These are phyloP conservation scores for Coleophora flavipennella DNA, from an alignment of 2,888 invertebrate species.

Conservation along the genomic window DNA sequence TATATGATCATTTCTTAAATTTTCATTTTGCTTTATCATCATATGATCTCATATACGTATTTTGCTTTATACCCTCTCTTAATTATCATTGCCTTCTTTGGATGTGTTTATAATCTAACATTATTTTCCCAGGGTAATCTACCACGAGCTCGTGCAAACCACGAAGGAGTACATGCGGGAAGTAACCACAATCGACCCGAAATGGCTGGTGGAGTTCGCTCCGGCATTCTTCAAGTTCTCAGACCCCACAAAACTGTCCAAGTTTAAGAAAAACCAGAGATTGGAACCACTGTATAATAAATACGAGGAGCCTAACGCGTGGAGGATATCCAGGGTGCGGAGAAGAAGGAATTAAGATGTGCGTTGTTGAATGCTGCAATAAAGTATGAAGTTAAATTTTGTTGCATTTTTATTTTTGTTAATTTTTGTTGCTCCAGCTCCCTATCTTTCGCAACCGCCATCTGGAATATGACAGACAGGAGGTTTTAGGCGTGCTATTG, in stretches of 20 bases:
- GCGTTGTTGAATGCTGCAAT: background rate
- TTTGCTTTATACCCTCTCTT: too few species aligned
- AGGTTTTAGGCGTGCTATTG: too few species aligned
- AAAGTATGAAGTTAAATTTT: background rate
- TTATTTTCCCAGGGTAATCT: slow-evolving; percentile 83
- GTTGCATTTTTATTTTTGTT: too few species aligned
- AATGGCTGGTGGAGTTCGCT: slow-evolving; percentile 99
- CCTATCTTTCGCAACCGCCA: too few species aligned
- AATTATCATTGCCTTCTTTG: too few species aligned
- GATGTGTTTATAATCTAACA: background rate
- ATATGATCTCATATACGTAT: too few species aligned
- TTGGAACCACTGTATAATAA: slow-evolving; percentile 98
- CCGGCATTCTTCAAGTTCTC: slow-evolving; percentile 99
- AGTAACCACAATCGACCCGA: slow-evolving; percentile 96
- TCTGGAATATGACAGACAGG: too few species aligned
- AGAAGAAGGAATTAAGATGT: slow-evolving; percentile 83
- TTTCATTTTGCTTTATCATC: too few species aligned
- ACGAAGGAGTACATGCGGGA: slow-evolving; percentile 99
- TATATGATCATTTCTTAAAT: too few species aligned
- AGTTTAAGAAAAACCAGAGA: slow-evolving; percentile 98
- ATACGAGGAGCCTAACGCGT: slow-evolving; percentile 99
- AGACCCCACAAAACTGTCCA: slow-evolving; percentile 97
- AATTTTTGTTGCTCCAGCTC: too few species aligned
- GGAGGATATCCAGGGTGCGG: slow-evolving; percentile 96
- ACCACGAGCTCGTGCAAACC: slow-evolving; percentile 98